Evolutionary conservation across 2,113 vertebrate species (phyloP), one percentile per base, ranked within the genome.

Genomic region (Antigone vipio): DNA sequence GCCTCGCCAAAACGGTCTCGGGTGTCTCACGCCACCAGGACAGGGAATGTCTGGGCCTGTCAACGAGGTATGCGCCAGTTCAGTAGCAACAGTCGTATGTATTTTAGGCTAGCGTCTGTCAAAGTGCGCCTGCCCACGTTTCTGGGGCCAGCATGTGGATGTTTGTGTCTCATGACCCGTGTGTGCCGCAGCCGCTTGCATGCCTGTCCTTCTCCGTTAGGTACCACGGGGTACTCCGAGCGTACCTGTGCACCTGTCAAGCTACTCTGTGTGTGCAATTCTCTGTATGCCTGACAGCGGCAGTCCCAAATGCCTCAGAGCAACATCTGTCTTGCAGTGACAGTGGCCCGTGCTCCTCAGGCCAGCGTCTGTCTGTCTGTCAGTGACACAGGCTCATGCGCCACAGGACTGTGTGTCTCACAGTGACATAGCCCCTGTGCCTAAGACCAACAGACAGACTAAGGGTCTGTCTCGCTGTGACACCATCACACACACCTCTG

Each of bases 1-100:
- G 59, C 55, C 63, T 69, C 1, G 0, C 45, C 15, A 10, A 52
- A 85, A 74, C 0, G 3, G 72, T 58, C 72, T 71, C 0, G 0
- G 50, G 40, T 7, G 3, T 49, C 88, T 77, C 72, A n/a, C 71
- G 62, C 88, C 78, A 45, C 32, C 42, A 20, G 76, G 59, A 50
- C 34, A 79, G 64, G 50, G 50, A 56, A 58, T 26, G 60, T 42
- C 30, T 47, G 52, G 45, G 82, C 40, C 74, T 79, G 53, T 66
- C 78, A 85, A 11, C 3, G 2, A 55, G 52, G 9, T 32, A 42
- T 20, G 67, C 50, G 69, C 88, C 88, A 90, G 78, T 34, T 91
- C 53, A 79, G 88, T 38, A 60, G 24, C 42, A 84, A 86, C 92
- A 90, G 83, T 58, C 4, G 0, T 9, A 40, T 19, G 55, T 91